A percentile compares a stretch with the other conserved stretches of the same genome.
phyloP scores from a whole-genome alignment of 2,113 vertebrate species.

The Herpetotheres cachinnans region DNA sequence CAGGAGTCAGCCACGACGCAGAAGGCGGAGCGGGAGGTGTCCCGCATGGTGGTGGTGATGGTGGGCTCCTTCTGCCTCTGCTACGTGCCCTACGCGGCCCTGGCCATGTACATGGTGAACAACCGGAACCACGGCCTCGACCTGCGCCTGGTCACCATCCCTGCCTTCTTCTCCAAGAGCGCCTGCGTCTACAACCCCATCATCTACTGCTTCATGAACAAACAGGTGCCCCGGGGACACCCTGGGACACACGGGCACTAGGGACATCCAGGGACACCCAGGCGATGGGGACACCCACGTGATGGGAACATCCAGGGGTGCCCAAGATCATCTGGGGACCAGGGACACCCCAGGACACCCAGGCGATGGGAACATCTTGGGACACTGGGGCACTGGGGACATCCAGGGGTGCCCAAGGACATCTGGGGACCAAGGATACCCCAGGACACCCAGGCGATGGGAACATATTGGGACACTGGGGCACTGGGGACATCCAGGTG shows the following conservation, averaged over 20 bases:
- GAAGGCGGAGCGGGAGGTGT: conserved; percentile 85
- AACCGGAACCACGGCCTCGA: conserved; percentile 71
- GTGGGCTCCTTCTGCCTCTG: conserved; percentile 81
- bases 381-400: fast-evolving
- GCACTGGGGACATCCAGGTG: too few species aligned
- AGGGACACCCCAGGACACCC: neutral
- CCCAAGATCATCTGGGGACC: neutral
- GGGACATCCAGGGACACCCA: fast-evolving
- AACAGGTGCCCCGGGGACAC: conserved; percentile 70
- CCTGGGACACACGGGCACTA: fast-evolving
- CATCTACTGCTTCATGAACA: conserved; percentile 88
- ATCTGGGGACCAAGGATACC: neutral
- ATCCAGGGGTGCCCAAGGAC: neutral
- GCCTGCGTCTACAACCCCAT: conserved; percentile 83
- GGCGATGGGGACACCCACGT: fast-evolving
- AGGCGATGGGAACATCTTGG: neutral
- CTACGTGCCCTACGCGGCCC: conserved; percentile 75
- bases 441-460: fast-evolving
- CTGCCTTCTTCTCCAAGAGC: conserved; percentile 85
- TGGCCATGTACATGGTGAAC: conserved; percentile 78
- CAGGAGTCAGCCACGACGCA: conserved; percentile 82
- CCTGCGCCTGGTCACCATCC: conserved; percentile 80
- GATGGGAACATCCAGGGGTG: neutral
- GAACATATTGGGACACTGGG: too few species aligned
- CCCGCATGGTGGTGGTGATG: conserved; percentile 83